Percentiles rank a stretch among this genome's conserved stretches.
Conservation (phyloP, 2,888 invertebrate species). For the Meiosimyza platycephala region DNA sequence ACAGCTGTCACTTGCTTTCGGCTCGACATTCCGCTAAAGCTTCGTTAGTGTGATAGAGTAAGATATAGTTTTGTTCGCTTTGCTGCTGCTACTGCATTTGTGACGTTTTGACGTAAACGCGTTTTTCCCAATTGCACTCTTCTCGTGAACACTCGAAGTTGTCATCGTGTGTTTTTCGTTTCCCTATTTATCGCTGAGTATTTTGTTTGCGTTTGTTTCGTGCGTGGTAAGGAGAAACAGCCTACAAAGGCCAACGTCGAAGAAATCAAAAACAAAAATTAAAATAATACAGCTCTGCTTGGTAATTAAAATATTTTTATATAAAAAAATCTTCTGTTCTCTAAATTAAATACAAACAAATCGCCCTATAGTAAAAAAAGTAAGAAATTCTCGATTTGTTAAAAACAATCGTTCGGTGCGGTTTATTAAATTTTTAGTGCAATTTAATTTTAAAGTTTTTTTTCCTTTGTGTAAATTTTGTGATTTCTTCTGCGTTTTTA, state of each 20-base stretch:
- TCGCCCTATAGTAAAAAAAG: neutral
- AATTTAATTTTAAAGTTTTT: too few relatives aligned
- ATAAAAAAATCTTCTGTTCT: neutral
- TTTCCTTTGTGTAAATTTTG: too few relatives aligned
- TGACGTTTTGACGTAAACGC: slow-evolving; percentile 26
- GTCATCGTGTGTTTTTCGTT: slow-evolving; percentile 17
- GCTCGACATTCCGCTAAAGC: slow-evolving; percentile 2
- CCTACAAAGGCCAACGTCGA: neutral
- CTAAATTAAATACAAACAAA: neutral
- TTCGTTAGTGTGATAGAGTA: slow-evolving; percentile 12
- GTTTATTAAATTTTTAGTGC: too few relatives aligned
- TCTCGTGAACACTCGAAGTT: neutral
- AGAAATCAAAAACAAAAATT: neutral
- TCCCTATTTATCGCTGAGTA: slow-evolving; percentile 30
- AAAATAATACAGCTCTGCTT: neutral
- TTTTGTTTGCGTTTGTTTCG: slow-evolving; percentile 27
- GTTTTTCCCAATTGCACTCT: slow-evolving; percentile 13
- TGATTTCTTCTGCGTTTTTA: too few relatives aligned
- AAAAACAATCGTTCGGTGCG: too few relatives aligned
- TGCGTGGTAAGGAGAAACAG: slow-evolving; percentile 4
- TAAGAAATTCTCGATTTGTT: too few relatives aligned
- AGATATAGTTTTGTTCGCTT: slow-evolving; percentile 23
- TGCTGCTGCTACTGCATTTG: slow-evolving; percentile 19
- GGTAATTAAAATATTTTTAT: neutral
- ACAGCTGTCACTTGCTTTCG: slow-evolving; percentile 26